Percentiles rank a stretch among this genome's conserved stretches.
phyloP scores from a whole-genome alignment of 2,888 invertebrate genomes.

The Bimastos eiseni region DNA sequence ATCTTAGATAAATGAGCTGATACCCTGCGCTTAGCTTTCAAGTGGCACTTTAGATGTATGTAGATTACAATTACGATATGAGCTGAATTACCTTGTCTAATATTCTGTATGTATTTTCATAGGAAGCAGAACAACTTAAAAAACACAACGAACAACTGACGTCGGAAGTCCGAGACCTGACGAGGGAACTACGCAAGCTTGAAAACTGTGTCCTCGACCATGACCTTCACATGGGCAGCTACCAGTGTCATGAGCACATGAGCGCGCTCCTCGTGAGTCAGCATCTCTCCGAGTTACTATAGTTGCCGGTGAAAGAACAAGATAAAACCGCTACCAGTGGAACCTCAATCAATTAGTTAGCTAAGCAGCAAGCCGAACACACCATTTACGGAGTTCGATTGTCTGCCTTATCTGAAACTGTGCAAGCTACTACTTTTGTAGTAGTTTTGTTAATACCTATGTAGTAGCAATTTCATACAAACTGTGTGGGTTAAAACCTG shows the following conservation, averaged over 20 bases:
- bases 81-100: too few species aligned
- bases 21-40: too few species aligned
- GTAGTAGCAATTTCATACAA: background rate
- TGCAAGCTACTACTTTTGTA: background rate
- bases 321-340: background rate
- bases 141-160: background rate
- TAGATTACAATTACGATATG: too few species aligned
- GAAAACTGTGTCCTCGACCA: background rate
- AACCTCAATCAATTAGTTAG: background rate
- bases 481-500: background rate
- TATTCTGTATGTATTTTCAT: background rate
- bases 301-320: background rate
- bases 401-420: background rate
- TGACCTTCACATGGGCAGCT: background rate
- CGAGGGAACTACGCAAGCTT: background rate
- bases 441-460: background rate
- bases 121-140: background rate
- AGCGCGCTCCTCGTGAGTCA: background rate
- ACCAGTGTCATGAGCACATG: background rate
- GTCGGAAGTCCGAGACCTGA: constrained; percentile 15
- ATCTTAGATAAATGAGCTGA: too few species aligned
- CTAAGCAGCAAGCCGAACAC: background rate
- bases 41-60: too few species aligned
- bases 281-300: background rate
- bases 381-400: background rate